phyloP scores from a whole-genome alignment of 2,797 vertebrate genomes.

The Clamator glandarius region DNA sequence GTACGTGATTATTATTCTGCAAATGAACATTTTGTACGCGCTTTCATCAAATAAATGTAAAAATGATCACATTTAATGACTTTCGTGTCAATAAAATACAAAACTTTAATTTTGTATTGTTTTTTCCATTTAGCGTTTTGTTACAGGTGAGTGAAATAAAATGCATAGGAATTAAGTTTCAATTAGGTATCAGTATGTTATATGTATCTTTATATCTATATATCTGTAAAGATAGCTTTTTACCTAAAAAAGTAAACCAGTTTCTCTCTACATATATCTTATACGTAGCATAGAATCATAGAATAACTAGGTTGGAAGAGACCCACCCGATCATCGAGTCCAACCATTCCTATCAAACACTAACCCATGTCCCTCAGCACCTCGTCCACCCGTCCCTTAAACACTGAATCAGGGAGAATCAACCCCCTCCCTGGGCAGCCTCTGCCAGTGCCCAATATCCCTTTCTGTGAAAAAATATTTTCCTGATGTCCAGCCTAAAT shows the following conservation, averaged over 20 bases:
- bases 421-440: no score
- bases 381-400: no score
- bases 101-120: not conserved
- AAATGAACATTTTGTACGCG: not conserved
- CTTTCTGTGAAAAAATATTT: no score
- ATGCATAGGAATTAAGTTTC: not conserved
- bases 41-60: constrained; percentile 17
- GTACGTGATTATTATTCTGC: not conserved
- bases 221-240: not conserved
- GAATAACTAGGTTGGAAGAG: no score
- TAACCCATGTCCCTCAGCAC: no score
- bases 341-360: no score
- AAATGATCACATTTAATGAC: not conserved
- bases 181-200: rapidly evolving
- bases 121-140: not conserved
- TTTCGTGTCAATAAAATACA: not conserved
- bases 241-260: not conserved
- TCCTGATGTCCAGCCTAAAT: no score
- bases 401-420: no score
- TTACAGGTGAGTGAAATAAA: not conserved
- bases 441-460: no score
- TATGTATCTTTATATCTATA: not conserved
- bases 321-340: no score
- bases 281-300: no score
- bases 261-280: not conserved